Base-by-base conservation (phyloP, 2,888 invertebrate species). In the Dicyrtoma fusca region DNA sequence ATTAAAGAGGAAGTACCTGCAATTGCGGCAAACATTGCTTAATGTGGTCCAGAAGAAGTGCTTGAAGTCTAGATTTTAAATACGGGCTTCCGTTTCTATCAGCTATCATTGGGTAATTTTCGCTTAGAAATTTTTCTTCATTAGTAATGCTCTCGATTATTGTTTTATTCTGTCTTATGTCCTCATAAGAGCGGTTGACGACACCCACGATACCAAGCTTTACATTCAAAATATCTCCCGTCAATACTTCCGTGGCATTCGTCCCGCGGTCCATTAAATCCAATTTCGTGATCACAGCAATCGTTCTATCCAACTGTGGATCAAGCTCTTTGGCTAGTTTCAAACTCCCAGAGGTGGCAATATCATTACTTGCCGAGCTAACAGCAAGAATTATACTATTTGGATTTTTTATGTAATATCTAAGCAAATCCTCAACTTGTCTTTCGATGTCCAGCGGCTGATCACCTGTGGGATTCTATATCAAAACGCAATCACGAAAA, bases 191-290 rank as follows among this genome's bases (percentile, higher is more conserved):
- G 82, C 98, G 88, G 86, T 98, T 99, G 13, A 99, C 96, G 2
- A 99, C 97, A 73, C 99, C 97, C 81, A 99, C 95, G 81, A 99
- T 99, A 74, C 99, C 98, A 74, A 99, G 87, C 85, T 98, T 99
- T 8, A 99, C 97, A 21, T 98, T 97, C 82, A 99, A 97, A 26
- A 98, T 93, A 78, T 96, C 88, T 0, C 99, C 99, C 84, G 95
- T 97, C 57, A 99, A 86, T 79, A 98, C 95, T 84, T 99, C 98
- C 84, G 97, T 95, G 0, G 98, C 99, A 86, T 99, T 98, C 59
- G 98, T 99, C 63, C 95, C 95, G 88, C 21, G 96, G 87, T 99
- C 99, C 99, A 99, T 99, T 82, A 99, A 88, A 88, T 99, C 99
- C 80, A 99, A 87, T 85, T 99, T 99, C 6, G 98, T 99, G 61